Evolutionary conservation across 2,888 invertebrate genomes (phyloP), one percentile per base, ranked within the genome.

Genomic region (Phlogophora meticulosa): DNA sequence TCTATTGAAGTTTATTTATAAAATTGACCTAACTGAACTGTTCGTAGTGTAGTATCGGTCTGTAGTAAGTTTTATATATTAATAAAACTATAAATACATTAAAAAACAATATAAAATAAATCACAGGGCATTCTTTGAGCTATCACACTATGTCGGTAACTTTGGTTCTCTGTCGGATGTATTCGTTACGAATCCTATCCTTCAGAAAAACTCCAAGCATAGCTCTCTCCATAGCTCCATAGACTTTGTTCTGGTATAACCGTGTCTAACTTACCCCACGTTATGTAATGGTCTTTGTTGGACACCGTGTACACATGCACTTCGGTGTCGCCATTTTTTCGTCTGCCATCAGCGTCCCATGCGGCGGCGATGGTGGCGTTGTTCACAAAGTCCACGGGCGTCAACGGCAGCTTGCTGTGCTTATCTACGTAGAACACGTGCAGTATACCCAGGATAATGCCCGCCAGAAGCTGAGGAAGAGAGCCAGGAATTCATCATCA

Each of bases 301-400:
- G 80, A 67, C 3, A 76, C 67, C 1, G 79, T 63, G 46, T 77
- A 77, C 1, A 78, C 48, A 22, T 53, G 53, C 28, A 72, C 36
- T 5, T 58, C 15, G 9, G 15, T 43, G 1, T 79, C 56, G 38
- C 72, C 64, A 0, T 15, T 5, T 7, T 2, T 10, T 4, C 71
- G 38, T 9, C 36, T 36, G 4, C 0, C 13, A 0, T 45, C 46
- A 0, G 76, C 60, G 20, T 78, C 80, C 79, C 78, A 78, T 1
- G 51, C 68, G 2, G 78, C 72, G 1, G 57, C 68, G 4, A 78
- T 68, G 3, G 65, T 67, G 4, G 80, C 72, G 24, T 78, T 78
- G 24, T 78, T 78, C 4, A 78, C 78, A 9, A 38, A 68, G 48
- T 78, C 80, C 0, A 79, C 68, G 0, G 78, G 78, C 2, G 80